Evolutionary conservation across 2,888 invertebrate species (phyloP).

Genomic region (Thecophora atra): DNA sequence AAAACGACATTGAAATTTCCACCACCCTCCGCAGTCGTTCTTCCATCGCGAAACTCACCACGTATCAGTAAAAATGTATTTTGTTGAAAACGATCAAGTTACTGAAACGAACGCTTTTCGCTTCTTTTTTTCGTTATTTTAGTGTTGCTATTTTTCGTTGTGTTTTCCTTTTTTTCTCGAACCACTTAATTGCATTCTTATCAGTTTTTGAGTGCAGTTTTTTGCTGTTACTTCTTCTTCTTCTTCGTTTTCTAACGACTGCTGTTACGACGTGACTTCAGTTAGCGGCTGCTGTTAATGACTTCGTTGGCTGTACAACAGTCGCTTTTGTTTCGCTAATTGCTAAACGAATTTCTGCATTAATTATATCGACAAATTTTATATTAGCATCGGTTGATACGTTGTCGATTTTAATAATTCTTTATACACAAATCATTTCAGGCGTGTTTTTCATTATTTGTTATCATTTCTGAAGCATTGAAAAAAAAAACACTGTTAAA

Average conservation of each 20-base stretch:
- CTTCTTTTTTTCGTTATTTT: no score
- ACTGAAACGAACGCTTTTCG: no score
- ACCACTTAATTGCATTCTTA: slow-evolving; percentile 27
- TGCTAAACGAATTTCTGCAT: no score
- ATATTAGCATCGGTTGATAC: not conserved
- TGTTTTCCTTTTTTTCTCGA: not conserved
- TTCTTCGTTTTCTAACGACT: not conserved
- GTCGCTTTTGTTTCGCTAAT: not conserved
- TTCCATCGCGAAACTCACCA: no score
- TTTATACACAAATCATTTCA: no score
- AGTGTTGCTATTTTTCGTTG: not conserved
- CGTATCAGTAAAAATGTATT: no score
- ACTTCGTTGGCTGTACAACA: not conserved
- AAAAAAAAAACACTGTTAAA: no score
- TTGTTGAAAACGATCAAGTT: no score
- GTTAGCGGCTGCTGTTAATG: not conserved
- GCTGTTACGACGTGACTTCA: slow-evolving; percentile 2
- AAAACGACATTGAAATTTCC: no score
- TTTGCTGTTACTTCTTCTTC: not conserved
- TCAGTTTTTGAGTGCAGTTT: slow-evolving; percentile 16
- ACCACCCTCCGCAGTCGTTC: no score
- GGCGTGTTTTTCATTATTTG: not conserved
- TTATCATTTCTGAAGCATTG: not conserved
- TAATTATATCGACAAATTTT: no score
- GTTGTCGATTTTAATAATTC: not conserved